Evolutionary conservation across 2,888 invertebrate genomes (phyloP), one percentile per base, ranked within the genome.

Genomic region (Molanna angustata): DNA sequence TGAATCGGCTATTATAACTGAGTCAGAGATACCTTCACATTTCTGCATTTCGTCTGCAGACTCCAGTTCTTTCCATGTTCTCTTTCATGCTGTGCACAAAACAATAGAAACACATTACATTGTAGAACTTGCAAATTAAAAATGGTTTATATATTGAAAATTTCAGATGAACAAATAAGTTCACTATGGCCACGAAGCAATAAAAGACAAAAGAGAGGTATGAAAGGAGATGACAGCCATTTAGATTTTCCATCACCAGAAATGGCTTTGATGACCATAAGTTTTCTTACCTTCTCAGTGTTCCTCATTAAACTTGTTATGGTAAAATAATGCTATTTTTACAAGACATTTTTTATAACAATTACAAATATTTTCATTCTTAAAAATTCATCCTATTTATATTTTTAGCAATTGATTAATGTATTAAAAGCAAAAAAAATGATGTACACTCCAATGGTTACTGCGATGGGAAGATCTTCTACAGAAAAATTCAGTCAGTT

Each of bases 281-380:
- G 89, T 17, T 90, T 91, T 67, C 75, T 92, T 7, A 90, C 90
- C 1, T 90, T 91, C 68, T 90, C 90, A 0, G 90, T 90, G 4
- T 91, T 89, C 65, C 79, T 91, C 49, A 86, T 92, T 45, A 90
- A 90, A 72, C 73, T 91, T 27, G 87, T 91, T 27, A 75, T 90
- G 80, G 90, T 90, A 77, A 78, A 77, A 69, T 11, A 9, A 17
- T 4, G 18, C 4, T 37, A 6, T 37, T 4, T 7, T 7, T n/a
- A n/a, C n/a, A n/a, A n/a, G n/a, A n/a, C n/a, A n/a, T n/a, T n/a
- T n/a, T n/a, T n/a, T n/a, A n/a, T n/a, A n/a, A n/a, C n/a, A n/a
- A n/a, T n/a, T n/a, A n/a, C n/a, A n/a, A n/a, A n/a, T n/a, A n/a
- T n/a, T n/a, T n/a, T n/a, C n/a, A n/a, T n/a, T n/a, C n/a, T n/a